Evolutionary conservation across 92 coral and sea anemone genomes (phyloP), one percentile per base, ranked within the genome.

Genomic region (Montipora capitata): DNA sequence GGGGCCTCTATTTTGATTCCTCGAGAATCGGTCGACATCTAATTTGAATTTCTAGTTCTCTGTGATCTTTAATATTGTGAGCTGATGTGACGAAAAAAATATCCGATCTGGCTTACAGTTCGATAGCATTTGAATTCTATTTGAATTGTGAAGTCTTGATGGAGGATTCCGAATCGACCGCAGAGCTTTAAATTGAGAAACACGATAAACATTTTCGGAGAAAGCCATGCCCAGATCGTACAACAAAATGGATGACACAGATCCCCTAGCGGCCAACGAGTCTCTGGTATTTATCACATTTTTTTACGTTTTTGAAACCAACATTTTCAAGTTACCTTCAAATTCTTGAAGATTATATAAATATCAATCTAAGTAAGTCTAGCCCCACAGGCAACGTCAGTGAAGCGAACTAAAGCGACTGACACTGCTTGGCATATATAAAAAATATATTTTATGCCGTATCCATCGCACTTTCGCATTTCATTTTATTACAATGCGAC

Each of bases 251-350:
- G 98, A 95, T 45, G 98, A 95, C 93, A 87, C 96, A 73, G 91
- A 95, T 58, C 98, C 98, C 13, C 81, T 95, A 64, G 98, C 98
- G 74, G 84, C 94, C 38, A 91, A 95, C 95, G 98, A 95, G 72
- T 93, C 91, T 91, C 75, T 95, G 98, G 98, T 95, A 95, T 95
- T 91, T 95, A 91, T 41, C 15, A 57, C 72, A 43, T 10, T 48
- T 10, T 48, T 48, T 48, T 48, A 5, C 41, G 43, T 27, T 54
- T 72, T 83, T 72, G 2, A 9, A 54, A 12, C 61, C 10, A 8
- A 54, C 61, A 3, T 54, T 12, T 54, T 9, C 4, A 54, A 11
- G 1, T 7, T 54, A 54, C 61, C 61, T 54, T 7, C 61, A n/a
- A 54, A 54, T 6, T 43, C 5, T 42, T 72, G 38, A 2, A 3